These are phyloP conservation scores for Cordilura impudica DNA, from an alignment of 2,888 invertebrate genomes.

Conservation along the genomic window DNA sequence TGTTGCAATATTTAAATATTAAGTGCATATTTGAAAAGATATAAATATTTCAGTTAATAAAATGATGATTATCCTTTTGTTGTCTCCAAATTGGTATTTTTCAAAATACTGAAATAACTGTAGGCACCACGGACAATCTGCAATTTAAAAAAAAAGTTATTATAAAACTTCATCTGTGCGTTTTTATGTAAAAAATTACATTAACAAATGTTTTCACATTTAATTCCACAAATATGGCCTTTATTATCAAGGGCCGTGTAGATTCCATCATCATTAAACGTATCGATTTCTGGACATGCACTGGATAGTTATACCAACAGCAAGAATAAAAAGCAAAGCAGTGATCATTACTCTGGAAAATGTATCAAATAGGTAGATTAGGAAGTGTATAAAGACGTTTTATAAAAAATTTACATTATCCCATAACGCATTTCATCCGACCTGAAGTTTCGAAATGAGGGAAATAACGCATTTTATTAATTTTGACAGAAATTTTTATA, in stretches of 20 bases:
- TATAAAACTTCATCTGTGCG: background rate
- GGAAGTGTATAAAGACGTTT: too few relatives aligned
- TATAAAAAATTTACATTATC: too few relatives aligned
- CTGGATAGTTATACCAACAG: slow-evolving; percentile 69
- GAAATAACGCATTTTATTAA: too few relatives aligned
- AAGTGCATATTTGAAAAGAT: too few relatives aligned
- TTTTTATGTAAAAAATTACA: slow-evolving; percentile 54
- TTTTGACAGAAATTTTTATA: too few relatives aligned
- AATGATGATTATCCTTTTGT: background rate
- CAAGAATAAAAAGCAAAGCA: slow-evolving; percentile 68
- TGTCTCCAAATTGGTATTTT: slow-evolving; percentile 56
- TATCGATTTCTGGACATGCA: slow-evolving; percentile 66
- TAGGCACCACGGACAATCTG: slow-evolving; percentile 73
- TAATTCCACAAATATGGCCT: slow-evolving; percentile 70
- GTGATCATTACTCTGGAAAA: slow-evolving; percentile 67
- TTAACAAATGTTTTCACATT: slow-evolving; percentile 71
- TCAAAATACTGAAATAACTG: slow-evolving; percentile 72
- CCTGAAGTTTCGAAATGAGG: too few relatives aligned
- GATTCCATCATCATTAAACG: slow-evolving; percentile 69
- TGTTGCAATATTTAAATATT: too few relatives aligned
- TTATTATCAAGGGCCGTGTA: slow-evolving; percentile 69
- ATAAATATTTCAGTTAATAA: too few relatives aligned
- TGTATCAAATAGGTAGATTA: too few relatives aligned
- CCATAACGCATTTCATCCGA: too few relatives aligned
- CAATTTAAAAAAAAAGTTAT: slow-evolving; percentile 2